Evolutionary conservation across 1,140 invertebrate genomes (phyloP), one percentile per base, ranked within the genome.

Genomic region (Paralvinella palmiformis): DNA sequence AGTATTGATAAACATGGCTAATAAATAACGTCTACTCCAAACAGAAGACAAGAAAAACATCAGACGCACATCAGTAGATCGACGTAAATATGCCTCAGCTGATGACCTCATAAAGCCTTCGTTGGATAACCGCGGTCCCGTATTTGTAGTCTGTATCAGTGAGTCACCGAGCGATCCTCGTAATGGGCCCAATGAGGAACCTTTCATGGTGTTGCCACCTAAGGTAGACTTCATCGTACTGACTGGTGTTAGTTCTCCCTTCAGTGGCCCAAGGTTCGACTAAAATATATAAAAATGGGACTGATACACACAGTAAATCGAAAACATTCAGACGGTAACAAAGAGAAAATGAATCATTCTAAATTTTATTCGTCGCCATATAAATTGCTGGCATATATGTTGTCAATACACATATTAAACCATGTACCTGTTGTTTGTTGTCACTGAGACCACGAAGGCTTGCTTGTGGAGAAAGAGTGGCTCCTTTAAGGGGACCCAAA

Each of bases 91-190:
- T 1, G 64, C 59, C 36, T 66, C 64, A n/a, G 58, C 59, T 1
- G 59, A 62, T 22, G 45, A 45, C 29, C 59, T n/a, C 64, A 66
- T 62, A 33, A 50, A 35, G 13, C 57, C 59, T 13, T 66, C 64
- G 27, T 57, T 62, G n/a, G 64, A 66, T 0, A 66, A 59, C 22
- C 64, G 24, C 24, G 59, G 64, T 6, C 64, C 64, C 15, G 53
- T 24, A 13, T 24, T 35, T 31, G 36, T 27, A 17, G 27, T 59
- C 13, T 33, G 31, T 2, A 15, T 60, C n/a, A 66, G 53, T 20
- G 59, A 24, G 35, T 62, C 64, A 3, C 64, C 64, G 5, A 56
- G 29, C 36, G 59, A 37, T 6, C 64, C 64, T 0, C 53, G 33
- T n/a, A 56, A 32, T 44, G 63, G 50, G 27, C 37, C 37, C 10